phyloP scores from a whole-genome alignment of 2,797 vertebrate species.

The Arctocebus calabarensis region DNA sequence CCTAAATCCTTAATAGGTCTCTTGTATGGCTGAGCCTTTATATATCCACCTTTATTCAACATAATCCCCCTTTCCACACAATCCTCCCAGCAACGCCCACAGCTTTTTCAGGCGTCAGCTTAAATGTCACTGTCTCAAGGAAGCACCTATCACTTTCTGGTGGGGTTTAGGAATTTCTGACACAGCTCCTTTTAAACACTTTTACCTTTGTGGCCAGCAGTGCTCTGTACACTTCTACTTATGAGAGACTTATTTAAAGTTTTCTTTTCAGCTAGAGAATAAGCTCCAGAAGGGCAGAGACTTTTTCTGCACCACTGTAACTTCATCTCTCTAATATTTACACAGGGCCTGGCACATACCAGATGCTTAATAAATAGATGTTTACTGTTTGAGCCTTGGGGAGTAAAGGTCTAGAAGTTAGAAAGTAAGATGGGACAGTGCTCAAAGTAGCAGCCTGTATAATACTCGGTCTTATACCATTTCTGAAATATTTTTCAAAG shows the following conservation, averaged over 20 bases:
- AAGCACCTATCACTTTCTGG: neutral
- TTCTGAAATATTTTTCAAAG: neutral
- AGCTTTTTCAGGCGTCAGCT: neutral
- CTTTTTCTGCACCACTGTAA: neutral
- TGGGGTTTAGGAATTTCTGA: neutral
- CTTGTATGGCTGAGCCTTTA: neutral
- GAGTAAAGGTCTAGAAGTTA: neutral
- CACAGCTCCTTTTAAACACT: neutral
- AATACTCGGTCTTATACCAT: neutral
- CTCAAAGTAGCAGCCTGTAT: neutral
- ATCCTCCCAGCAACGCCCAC: neutral
- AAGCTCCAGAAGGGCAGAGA: neutral
- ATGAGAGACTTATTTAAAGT: neutral
- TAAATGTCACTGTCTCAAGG: neutral
- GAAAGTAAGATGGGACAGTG: neutral
- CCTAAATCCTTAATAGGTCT: neutral
- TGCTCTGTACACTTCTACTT: neutral
- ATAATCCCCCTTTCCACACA: rapidly evolving
- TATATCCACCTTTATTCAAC: neutral
- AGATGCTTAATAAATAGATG: neutral
- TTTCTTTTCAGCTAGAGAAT: neutral
- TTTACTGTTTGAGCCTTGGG: neutral
- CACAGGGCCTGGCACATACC: neutral
- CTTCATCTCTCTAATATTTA: neutral
- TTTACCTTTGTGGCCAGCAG: neutral